phyloP scores from a whole-genome alignment of 1,140 invertebrate genomes.

The Centruroides sculpturatus region DNA sequence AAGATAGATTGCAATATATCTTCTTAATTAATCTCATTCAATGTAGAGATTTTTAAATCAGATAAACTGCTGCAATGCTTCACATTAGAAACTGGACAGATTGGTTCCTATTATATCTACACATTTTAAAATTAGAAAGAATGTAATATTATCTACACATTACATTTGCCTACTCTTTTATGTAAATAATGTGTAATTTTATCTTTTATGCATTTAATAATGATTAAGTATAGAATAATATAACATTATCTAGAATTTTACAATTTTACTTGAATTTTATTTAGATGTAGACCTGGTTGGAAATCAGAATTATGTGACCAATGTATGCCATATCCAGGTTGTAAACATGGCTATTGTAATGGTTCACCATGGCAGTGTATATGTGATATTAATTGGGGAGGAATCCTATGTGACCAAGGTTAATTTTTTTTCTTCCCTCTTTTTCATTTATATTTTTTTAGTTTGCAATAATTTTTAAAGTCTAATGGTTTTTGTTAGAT shows the following conservation, averaged over 20 bases:
- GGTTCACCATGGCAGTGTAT: constrained; percentile 38
- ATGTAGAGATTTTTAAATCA: too few relatives aligned
- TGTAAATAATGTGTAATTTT: not conserved
- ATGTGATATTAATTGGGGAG: constrained; percentile 65
- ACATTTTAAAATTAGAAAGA: not conserved
- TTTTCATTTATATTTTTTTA: not conserved
- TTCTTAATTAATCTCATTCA: too few relatives aligned
- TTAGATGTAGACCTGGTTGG: constrained; percentile 35
- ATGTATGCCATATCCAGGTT: constrained; percentile 40
- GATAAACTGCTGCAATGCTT: too few relatives aligned
- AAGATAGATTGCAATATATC: too few relatives aligned
- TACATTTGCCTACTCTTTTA: not conserved
- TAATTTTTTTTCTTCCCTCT: not conserved
- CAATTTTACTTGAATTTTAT: not conserved
- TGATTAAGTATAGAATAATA: not conserved
- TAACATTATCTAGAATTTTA: not conserved
- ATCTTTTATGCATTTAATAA: not conserved
- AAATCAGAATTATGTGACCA: constrained; percentile 36
- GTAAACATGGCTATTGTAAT: constrained; percentile 38
- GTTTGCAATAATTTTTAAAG: too few relatives aligned
- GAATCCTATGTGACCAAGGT: constrained; percentile 49
- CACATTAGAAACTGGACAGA: too few relatives aligned
- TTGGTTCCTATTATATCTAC: not conserved
- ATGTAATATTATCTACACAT: not conserved
- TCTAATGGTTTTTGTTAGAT: constrained; percentile 34